Conservation (phyloP, 2,797 vertebrate species). For the Synaphobranchus kaupii region DNA sequence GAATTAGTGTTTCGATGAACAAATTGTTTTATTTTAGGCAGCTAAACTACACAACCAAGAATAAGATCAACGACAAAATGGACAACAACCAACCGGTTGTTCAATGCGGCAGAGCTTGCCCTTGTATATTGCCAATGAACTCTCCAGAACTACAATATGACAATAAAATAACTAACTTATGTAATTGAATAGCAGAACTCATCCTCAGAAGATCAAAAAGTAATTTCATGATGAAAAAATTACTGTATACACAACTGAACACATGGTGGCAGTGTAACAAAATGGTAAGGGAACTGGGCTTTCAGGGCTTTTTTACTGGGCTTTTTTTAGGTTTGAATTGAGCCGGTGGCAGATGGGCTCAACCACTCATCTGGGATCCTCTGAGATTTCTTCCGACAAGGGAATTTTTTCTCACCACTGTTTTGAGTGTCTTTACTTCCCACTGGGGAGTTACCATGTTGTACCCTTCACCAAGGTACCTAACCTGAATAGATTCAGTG, state of each 20-base stretch:
- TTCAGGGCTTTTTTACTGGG: too few species aligned
- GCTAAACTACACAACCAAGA: neutral
- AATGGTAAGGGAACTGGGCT: neutral
- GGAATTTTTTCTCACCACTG: too few species aligned
- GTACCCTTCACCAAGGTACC: too few species aligned
- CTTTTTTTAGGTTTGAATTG: neutral
- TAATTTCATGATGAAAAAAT: neutral
- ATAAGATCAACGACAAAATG: neutral
- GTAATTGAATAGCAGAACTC: neutral
- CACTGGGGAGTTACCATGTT: too few species aligned
- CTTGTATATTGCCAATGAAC: neutral
- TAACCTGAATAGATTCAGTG: too few species aligned
- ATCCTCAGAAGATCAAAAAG: neutral
- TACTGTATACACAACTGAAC: neutral
- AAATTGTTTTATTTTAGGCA: neutral
- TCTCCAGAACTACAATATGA: neutral
- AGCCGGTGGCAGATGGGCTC: neutral
- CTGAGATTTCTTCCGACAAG: too few species aligned
- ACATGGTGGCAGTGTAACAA: neutral
- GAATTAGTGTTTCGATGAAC: neutral
- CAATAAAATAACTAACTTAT: neutral
- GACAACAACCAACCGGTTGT: neutral
- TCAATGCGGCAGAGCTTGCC: neutral
- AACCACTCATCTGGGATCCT: neutral
- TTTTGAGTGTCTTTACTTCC: too few species aligned